Conservation (phyloP, 1,140 invertebrate species). For the Acyrthosiphon pisum region DNA sequence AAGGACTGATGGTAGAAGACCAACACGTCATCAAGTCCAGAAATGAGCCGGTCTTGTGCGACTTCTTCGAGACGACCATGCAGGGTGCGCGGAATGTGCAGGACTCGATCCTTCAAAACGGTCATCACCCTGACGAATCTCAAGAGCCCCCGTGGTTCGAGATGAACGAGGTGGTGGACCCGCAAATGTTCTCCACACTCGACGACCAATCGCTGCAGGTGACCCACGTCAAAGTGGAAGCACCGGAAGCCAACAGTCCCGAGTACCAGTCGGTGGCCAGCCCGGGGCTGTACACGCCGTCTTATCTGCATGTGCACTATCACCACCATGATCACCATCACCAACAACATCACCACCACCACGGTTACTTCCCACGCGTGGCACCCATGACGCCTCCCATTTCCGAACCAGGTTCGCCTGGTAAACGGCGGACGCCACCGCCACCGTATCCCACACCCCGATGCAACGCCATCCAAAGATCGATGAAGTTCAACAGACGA, state of each 20-base stretch:
- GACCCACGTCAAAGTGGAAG: slow-evolving; percentile 77
- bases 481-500: slow-evolving; percentile 82
- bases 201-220: slow-evolving; percentile 59
- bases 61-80: slow-evolving; percentile 32
- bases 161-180: slow-evolving; percentile 50
- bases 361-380: slow-evolving; percentile 72
- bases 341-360: slow-evolving; percentile 63
- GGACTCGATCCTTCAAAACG: not conserved
- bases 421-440: slow-evolving; percentile 71
- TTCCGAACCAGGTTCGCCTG: slow-evolving; percentile 81
- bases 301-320: slow-evolving; percentile 60
- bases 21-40: slow-evolving; percentile 38
- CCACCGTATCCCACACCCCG: slow-evolving; percentile 69
- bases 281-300: slow-evolving; percentile 48
- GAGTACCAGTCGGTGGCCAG: slow-evolving; percentile 43
- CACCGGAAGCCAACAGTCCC: slow-evolving; percentile 68
- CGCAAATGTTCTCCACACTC: slow-evolving; percentile 33
- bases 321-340: slow-evolving; percentile 64
- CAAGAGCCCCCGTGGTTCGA: slow-evolving; percentile 52
- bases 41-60: slow-evolving; percentile 53
- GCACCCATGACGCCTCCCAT: slow-evolving; percentile 82
- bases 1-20: slow-evolving; percentile 45
- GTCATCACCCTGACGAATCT: slow-evolving; percentile 31
- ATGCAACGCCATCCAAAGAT: slow-evolving; percentile 63
- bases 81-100: not conserved